A percentile compares a stretch with the other conserved stretches of the same genome.
Conservation (phyloP, 2,113 vertebrate species). For the Tachycineta bicolor region DNA sequence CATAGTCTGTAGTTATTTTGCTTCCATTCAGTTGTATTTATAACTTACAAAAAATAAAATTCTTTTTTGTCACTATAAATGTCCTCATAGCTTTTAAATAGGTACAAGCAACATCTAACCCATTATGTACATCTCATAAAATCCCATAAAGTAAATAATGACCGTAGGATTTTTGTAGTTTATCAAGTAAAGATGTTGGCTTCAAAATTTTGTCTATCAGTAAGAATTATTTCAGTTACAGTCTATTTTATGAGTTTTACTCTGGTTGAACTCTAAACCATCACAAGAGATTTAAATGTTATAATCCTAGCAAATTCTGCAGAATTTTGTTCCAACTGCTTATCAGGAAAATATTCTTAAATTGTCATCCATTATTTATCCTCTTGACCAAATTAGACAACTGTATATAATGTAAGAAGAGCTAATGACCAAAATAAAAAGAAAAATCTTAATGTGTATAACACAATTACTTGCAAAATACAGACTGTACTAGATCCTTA, state of each 20-base stretch:
- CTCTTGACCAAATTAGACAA: background rate
- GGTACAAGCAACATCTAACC: background rate
- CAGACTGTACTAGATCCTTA: background rate
- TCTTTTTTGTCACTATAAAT: background rate
- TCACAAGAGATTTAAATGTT: background rate
- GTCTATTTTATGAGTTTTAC: background rate
- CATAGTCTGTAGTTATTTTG: background rate
- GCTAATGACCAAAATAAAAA: background rate
- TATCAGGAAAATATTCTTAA: background rate
- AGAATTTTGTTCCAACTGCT: background rate
- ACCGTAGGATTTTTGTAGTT: background rate
- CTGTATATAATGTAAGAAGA: background rate
- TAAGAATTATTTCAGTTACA: background rate
- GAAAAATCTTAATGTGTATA: background rate
- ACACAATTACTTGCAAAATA: background rate
- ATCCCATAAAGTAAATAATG: background rate
- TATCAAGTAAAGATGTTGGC: background rate
- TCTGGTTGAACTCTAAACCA: background rate
- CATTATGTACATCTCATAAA: background rate
- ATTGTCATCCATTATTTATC: background rate
- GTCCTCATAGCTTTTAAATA: background rate
- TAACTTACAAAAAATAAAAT: background rate
- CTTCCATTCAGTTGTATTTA: background rate
- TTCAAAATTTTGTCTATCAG: background rate
- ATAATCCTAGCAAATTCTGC: background rate